Conservation (phyloP, 2,113 vertebrate species). For the Corythoichthys haematopterus region DNA sequence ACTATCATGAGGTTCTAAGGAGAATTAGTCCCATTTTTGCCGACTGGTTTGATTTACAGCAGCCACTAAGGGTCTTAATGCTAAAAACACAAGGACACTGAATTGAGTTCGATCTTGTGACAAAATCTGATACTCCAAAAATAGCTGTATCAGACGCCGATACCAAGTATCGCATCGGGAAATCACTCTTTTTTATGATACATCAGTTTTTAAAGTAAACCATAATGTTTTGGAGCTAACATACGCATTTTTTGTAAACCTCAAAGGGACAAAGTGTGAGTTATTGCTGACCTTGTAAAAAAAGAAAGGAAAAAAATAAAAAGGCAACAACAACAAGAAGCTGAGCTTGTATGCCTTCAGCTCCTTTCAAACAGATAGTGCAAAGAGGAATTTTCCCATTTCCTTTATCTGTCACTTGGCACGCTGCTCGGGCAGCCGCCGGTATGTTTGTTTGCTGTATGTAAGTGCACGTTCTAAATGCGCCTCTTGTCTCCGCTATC, state of each 20-base stretch:
- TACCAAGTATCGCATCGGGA: no score
- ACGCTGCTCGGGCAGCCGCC: constrained; percentile 52
- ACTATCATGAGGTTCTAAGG: no score
- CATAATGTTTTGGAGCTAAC: not conserved
- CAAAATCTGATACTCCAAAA: no score
- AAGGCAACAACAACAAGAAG: constrained; percentile 36
- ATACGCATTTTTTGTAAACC: not conserved
- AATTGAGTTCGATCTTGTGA: no score
- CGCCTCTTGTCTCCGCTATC: constrained; percentile 35
- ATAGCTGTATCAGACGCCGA: no score
- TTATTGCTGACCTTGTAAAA: constrained; percentile 29
- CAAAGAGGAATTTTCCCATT: constrained; percentile 51
- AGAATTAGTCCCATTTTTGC: no score
- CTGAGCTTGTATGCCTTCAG: constrained; percentile 38
- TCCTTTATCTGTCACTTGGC: constrained; percentile 56
- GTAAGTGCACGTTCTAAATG: constrained; percentile 49
- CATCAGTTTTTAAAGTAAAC: no score
- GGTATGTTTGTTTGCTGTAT: constrained; percentile 43
- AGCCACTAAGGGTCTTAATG: no score
- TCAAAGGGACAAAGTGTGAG: constrained; percentile 6
- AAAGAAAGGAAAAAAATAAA: constrained; percentile 33
- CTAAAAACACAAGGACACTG: no score
- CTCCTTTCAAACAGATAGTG: constrained; percentile 52
- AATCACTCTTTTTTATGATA: no score
- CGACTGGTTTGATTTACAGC: no score